phyloP scores from a whole-genome alignment of 2,113 vertebrate genomes.

The Halcyon senegalensis region DNA sequence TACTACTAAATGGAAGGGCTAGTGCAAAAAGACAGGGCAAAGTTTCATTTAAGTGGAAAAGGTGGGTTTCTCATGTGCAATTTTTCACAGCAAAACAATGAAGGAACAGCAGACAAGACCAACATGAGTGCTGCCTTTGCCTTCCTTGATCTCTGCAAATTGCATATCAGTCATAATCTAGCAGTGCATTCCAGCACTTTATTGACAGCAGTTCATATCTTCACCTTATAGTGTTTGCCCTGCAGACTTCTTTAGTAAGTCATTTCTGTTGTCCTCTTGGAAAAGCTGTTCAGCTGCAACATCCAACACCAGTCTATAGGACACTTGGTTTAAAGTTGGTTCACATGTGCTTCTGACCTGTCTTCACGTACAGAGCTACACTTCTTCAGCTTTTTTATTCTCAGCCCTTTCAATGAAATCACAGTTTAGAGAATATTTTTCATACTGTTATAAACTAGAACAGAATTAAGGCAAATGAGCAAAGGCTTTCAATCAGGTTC shows the following conservation, averaged over 20 bases:
- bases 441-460: background rate
- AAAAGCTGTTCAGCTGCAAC: background rate
- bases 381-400: background rate
- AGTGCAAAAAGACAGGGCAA: background rate
- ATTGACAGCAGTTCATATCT: background rate
- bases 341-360: background rate
- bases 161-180: background rate
- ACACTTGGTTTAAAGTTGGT: background rate
- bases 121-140: background rate
- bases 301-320: accelerated
- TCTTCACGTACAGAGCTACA: background rate
- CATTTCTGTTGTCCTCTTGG: background rate
- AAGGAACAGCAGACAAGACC: background rate
- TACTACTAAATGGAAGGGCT: background rate
- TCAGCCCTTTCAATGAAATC: background rate
- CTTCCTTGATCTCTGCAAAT: background rate
- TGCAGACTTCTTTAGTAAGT: background rate
- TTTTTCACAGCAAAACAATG: background rate
- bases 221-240: background rate
- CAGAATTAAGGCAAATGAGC: background rate
- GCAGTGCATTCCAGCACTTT: background rate
- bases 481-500: background rate
- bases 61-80: background rate
- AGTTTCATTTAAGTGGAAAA: background rate
- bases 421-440: background rate